Base-by-base conservation (phyloP, 1,140 invertebrate species). In the Linepithema humile region DNA sequence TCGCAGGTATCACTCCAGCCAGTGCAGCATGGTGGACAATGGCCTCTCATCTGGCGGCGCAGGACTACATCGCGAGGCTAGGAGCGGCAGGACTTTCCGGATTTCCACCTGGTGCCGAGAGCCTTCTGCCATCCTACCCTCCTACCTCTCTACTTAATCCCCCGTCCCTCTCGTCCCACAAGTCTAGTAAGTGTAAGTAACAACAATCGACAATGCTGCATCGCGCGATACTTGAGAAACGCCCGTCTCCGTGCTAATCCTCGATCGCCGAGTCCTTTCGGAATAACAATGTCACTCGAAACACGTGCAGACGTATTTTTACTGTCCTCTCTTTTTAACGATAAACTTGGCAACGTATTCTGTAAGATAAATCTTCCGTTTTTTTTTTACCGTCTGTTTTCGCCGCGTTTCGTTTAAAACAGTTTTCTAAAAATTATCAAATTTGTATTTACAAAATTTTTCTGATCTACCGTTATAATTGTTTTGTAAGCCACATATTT, bases 21-120 rank as follows among this genome's bases (percentile, higher is more conserved):
- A 97, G 96, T 93, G 96, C 96, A 86, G 96, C 97, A 80, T 98
- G 97, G 97, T 98, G 97, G 97, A 97, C 96, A 29, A 97, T 98
- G 97, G 97, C 97, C 29, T 97, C 96, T 38, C 97, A 98, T 90
- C 93, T 98, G 78, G 97, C 97, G 17, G 97, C 97, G 4, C 97
- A 98, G 91, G 97, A 98, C 91, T 98, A 98, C 94, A 95, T 98
- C 45, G 97, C 96, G 29, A 95, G 97, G 77, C 93, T 98, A 70
- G 97, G 98, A 93, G 95, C 93, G 85, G 96, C 97, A 26, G 97
- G 97, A 4, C 92, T 97, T 29, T 96, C 96, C 60, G 96, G 96
- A 83, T 96, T 96, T 90, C 95, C 96, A 2, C 95, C 93, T 65
- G 92, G 92, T 38, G 91, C 94, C 53, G 94, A 95, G 83, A 93